A percentile compares a stretch with the other conserved stretches of the same genome.
Conservation (phyloP, 2,113 vertebrate genomes). For the Cavia porcellus region DNA sequence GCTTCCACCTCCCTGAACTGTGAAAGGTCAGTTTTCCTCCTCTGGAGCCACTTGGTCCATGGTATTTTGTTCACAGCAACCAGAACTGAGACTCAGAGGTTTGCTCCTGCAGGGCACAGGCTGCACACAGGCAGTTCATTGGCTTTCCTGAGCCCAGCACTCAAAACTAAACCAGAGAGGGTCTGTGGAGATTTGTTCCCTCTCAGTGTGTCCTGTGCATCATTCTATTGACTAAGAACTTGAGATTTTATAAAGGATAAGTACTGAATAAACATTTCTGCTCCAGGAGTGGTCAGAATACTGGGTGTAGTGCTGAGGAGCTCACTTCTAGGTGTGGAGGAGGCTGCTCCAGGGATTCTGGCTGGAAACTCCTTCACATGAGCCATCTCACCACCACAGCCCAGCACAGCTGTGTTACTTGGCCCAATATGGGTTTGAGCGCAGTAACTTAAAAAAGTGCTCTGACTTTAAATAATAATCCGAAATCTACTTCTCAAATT, state of each 20-base stretch:
- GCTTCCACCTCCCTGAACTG: background rate
- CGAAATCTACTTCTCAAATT: background rate
- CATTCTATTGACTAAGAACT: background rate
- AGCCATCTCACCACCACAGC: background rate
- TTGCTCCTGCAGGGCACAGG: background rate
- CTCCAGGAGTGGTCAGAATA: background rate
- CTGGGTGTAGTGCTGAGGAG: fast-evolving
- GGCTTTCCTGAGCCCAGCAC: fast-evolving
- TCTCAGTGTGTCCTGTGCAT: background rate
- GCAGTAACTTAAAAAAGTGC: background rate
- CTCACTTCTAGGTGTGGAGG: background rate
- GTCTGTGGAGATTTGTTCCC: background rate
- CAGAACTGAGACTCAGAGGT: background rate
- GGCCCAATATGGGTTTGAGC: background rate
- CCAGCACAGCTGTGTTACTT: background rate
- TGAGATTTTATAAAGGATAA: fast-evolving
- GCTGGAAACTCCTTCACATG: background rate
- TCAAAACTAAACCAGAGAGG: background rate
- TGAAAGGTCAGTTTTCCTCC: background rate
- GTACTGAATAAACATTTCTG: background rate
- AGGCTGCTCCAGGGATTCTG: fast-evolving
- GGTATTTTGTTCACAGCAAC: background rate
- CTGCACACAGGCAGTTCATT: background rate
- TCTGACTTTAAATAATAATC: background rate
- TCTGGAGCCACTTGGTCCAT: background rate